Conservation (phyloP, 2,888 invertebrate species). For the Cistogaster globosa region DNA sequence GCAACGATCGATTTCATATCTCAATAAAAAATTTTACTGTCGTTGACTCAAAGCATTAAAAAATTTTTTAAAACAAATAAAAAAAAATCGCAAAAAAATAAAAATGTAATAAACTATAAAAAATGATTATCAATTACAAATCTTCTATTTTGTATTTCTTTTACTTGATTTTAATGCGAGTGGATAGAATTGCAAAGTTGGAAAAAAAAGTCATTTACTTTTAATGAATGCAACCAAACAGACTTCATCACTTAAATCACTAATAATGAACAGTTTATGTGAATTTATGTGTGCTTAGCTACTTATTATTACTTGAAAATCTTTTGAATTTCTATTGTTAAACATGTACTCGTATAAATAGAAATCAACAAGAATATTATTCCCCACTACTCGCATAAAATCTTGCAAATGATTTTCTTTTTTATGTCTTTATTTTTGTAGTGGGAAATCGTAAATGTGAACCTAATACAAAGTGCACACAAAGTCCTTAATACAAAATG, state of each 20-base stretch:
- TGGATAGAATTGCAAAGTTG: not conserved
- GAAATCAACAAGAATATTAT: constrained; percentile 60
- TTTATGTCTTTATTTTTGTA: constrained; percentile 32
- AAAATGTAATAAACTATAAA: too few species aligned
- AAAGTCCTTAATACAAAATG: constrained; percentile 70
- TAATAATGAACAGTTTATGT: constrained; percentile 26
- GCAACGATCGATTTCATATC: too few species aligned
- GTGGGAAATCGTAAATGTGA: constrained; percentile 66
- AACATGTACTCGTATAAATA: constrained; percentile 47
- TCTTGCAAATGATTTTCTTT: constrained; percentile 43
- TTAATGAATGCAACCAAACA: constrained; percentile 14
- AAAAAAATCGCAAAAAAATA: too few species aligned
- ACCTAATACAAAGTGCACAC: constrained; percentile 71
- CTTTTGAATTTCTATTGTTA: constrained; percentile 59
- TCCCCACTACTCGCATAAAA: constrained; percentile 33
- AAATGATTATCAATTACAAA: not conserved
- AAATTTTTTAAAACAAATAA: too few species aligned
- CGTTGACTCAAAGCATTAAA: too few species aligned
- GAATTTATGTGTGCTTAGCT: constrained; percentile 22
- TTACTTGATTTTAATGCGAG: not conserved
- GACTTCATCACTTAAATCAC: constrained; percentile 28
- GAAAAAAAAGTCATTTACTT: not conserved
- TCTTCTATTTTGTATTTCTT: not conserved
- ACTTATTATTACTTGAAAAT: constrained; percentile 53
- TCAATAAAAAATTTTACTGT: too few species aligned